A percentile compares a stretch with the other conserved stretches of the same genome.
Evolutionary conservation across 1,140 invertebrate genomes (phyloP).

Genomic region (Heliothis virescens): DNA sequence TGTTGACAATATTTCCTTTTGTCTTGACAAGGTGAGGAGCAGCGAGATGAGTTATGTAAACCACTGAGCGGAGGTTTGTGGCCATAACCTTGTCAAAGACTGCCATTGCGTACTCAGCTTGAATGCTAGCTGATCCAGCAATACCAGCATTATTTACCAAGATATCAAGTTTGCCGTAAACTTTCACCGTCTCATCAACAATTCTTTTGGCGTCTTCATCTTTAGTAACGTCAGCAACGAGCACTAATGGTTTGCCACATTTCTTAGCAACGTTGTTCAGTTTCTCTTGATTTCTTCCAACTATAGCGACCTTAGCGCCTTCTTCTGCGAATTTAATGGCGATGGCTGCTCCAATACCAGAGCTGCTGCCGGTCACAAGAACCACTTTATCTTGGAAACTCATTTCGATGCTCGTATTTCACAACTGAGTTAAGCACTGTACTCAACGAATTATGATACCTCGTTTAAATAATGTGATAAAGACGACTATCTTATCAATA

Average conservation of each 20-base stretch:
- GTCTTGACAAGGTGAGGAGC: too few species aligned
- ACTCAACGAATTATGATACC: not conserved
- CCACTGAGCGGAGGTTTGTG: conserved; percentile 89
- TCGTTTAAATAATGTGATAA: not conserved
- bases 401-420: conserved; percentile 32
- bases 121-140: conserved; percentile 72
- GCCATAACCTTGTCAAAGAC: conserved; percentile 48
- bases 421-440: not conserved
- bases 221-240: conserved; percentile 88
- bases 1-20: conserved; percentile 86
- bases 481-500: not conserved
- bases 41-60: too few species aligned
- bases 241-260: too few species aligned
- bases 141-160: conserved; percentile 91
- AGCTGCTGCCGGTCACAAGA: conserved; percentile 92
- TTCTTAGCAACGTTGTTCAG: too few species aligned
- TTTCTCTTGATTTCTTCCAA: too few species aligned
- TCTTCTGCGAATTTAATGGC: conserved; percentile 90
- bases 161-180: conserved; percentile 88
- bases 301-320: conserved; percentile 89
- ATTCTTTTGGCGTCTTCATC: conserved; percentile 88
- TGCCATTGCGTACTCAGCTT: conserved; percentile 60
- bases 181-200: conserved; percentile 86
- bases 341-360: conserved; percentile 93
- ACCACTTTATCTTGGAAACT: conserved; percentile 86